Evolutionary conservation across 2,797 vertebrate species (phyloP), one percentile per base, ranked within the genome.

Genomic region (Saguinus oedipus): DNA sequence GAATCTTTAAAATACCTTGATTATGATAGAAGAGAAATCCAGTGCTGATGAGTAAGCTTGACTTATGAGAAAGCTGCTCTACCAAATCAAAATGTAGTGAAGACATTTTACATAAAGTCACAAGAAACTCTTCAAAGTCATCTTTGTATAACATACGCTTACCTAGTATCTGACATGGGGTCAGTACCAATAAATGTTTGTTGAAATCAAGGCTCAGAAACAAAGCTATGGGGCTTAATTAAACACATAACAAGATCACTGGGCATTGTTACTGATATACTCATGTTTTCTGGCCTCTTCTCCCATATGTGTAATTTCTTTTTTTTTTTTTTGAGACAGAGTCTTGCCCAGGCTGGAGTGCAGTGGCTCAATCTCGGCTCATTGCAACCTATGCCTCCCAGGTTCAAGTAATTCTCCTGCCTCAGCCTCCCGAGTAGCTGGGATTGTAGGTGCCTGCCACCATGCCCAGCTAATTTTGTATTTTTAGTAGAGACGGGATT

Each of bases 81-180:
- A 55, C 50, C 81, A 70, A 36, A 53, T 36, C 42, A 33, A 57
- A 70, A 42, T 4, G 9, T 10, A 20, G 57, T 17, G 11, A 74
- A 74, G 70, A 80, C 26, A 17, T 24, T 80, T 74, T 17, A 27
- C 33, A 74, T 1, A 4, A 48, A 87, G 88, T 44, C 44, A 48
- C 14, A 72, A 27, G 33, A 36, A 30, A 42, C 26, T 20, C 55
- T 42, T 48, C 2, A 9, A 0, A 26, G 64, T 1, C n/a, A 17
- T 20, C 50, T 75, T 7, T 39, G 48, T 19, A 22, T 17, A 7
- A 27, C 22, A 13, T 57, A 68, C 7, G 19, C 27, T 46, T 26
- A 17, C 20, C 42, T 15, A 0, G 30, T 3, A 17, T 72, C n/a
- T 7, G 42, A 72, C 1, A 7, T 4, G 27, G 13, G 44, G 2